Conservation (phyloP, 23 tunicate genomes). For the Styela clava region DNA sequence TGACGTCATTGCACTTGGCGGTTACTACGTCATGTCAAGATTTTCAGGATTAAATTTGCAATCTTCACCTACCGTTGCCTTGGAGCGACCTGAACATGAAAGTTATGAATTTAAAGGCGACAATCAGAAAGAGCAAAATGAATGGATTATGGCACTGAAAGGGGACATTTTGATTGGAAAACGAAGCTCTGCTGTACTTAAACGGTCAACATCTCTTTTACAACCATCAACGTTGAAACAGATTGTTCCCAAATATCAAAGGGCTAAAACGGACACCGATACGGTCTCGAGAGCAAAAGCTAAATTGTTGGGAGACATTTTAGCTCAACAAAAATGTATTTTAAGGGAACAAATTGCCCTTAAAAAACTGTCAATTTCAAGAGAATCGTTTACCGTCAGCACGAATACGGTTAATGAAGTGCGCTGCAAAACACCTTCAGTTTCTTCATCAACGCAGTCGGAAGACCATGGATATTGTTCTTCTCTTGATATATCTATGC, state of each 20-base stretch:
- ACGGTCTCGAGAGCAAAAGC: conserved; percentile 7
- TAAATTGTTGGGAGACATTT: neutral
- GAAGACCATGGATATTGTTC: conserved; percentile 30
- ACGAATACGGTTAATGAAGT: neutral
- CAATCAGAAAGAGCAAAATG: neutral
- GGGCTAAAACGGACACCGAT: neutral
- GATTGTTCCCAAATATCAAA: neutral
- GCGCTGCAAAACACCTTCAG: neutral
- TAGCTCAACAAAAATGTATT: conserved; percentile 11
- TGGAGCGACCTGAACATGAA: conserved; percentile 2
- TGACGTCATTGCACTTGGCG: conserved; percentile 24
- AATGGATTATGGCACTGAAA: conserved; percentile 7
- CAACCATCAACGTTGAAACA: neutral
- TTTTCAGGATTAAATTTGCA: neutral
- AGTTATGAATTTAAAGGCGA: conserved; percentile 19
- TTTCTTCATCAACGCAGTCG: conserved; percentile 9
- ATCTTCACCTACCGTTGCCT: neutral
- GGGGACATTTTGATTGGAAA: neutral
- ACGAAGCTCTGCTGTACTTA: neutral
- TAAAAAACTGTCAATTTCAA: neutral
- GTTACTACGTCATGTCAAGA: neutral
- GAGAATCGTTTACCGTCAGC: too few species aligned
- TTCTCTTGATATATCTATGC: conserved; percentile 8
- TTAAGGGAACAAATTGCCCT: conserved; percentile 8
- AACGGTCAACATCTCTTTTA: neutral